These are phyloP conservation scores for Venusia cambrica DNA, from an alignment of 2,888 invertebrate genomes.

Conservation along the genomic window DNA sequence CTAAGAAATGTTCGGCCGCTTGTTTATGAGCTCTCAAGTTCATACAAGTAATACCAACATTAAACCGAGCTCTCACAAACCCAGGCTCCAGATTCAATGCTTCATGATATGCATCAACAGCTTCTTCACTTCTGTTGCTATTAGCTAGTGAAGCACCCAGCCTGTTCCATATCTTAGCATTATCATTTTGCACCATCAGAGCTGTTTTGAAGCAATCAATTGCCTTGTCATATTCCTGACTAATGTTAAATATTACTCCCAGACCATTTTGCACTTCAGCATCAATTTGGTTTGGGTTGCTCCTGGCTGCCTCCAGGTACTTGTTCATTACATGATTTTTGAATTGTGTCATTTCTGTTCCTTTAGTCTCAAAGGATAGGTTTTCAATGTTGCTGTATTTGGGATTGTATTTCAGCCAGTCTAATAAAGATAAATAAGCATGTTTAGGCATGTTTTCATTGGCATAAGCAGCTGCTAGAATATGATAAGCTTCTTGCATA, in stretches of 20 bases:
- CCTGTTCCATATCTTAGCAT: conserved; percentile 97
- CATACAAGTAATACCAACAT: conserved; percentile 98
- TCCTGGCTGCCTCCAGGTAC: conserved; percentile 89
- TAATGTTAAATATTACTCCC: conserved; percentile 96
- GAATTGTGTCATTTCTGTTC: conserved; percentile 67
- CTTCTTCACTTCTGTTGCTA: conserved; percentile 96
- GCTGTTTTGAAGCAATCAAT: conserved; percentile 97
- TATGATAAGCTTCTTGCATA: conserved; percentile 92
- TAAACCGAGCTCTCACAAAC: conserved; percentile 97
- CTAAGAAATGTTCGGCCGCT: conserved; percentile 96
- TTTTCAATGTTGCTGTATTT: conserved; percentile 89
- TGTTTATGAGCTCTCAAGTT: conserved; percentile 96
- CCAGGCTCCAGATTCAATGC: conserved; percentile 96
- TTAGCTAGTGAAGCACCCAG: conserved; percentile 98
- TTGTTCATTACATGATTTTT: conserved; percentile 86
- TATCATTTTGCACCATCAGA: conserved; percentile 88
- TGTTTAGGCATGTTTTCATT: conserved; percentile 97
- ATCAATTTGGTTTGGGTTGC: conserved; percentile 88
- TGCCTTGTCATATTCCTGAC: conserved; percentile 97
- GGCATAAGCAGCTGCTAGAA: conserved; percentile 95
- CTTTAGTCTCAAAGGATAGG: conserved; percentile 66
- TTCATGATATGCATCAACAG: conserved; percentile 96
- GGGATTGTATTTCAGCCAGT: conserved; percentile 89
- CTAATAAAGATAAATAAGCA: conserved; percentile 90
- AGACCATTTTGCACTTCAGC: conserved; percentile 96